These are phyloP conservation scores for Lysandra bellargus DNA, from an alignment of 2,888 invertebrate genomes.

Conservation along the genomic window DNA sequence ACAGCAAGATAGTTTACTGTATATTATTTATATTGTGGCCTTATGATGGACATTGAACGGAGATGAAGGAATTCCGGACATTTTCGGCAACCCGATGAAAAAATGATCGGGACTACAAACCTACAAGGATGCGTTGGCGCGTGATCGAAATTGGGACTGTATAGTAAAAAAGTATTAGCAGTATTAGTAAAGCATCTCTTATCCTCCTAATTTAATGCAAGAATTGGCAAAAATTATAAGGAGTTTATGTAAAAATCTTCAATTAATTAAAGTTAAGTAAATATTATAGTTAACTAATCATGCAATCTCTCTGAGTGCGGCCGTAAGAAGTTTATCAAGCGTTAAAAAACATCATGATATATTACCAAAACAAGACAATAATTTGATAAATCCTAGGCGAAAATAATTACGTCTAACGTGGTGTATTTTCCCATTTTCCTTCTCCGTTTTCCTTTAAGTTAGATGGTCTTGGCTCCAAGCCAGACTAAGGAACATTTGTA, in stretches of 20 bases:
- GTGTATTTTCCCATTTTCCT: slow-evolving; percentile 7
- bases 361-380: background rate
- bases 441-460: background rate
- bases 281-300: too few relatives aligned
- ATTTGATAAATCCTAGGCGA: background rate
- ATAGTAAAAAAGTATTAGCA: too few relatives aligned
- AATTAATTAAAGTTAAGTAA: too few relatives aligned
- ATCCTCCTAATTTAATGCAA: too few relatives aligned
- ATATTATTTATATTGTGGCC: background rate
- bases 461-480: background rate
- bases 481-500: background rate
- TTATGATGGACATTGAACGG: background rate
- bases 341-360: background rate
- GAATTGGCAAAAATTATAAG: too few relatives aligned
- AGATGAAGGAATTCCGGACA: background rate
- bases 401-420: background rate
- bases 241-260: background rate
- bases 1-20: background rate
- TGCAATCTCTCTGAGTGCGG: background rate
- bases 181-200: too few relatives aligned
- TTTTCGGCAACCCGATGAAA: background rate
- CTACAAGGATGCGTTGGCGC: too few relatives aligned
- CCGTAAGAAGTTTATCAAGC: background rate
- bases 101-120: background rate
- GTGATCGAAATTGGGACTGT: too few relatives aligned